phyloP scores from a whole-genome alignment of 2,113 vertebrate genomes.

The Lophotis ruficrista region DNA sequence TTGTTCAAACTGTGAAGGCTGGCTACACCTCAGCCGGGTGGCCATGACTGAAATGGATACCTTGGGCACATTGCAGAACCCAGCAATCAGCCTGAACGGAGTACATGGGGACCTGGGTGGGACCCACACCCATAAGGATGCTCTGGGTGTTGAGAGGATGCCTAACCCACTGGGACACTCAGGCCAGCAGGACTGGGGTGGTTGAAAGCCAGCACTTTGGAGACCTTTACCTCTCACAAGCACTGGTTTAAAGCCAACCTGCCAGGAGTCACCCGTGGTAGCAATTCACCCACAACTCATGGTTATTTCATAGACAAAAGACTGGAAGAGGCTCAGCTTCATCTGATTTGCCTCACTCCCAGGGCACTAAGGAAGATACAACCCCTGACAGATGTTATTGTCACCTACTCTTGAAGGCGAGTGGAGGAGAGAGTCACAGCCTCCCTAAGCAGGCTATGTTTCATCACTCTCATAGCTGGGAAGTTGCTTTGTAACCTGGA shows the following conservation, averaged over 20 bases:
- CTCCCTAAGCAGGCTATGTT: background rate
- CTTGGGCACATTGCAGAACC: background rate
- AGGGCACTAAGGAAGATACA: background rate
- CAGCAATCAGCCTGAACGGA: background rate
- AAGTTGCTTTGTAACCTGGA: background rate
- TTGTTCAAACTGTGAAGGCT: background rate
- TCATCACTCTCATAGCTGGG: background rate
- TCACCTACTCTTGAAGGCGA: background rate
- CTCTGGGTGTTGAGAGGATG: background rate
- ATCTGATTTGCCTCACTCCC: background rate
- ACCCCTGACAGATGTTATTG: background rate
- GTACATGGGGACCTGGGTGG: background rate
- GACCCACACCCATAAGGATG: accelerated
- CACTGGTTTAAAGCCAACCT: background rate
- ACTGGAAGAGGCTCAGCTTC: background rate
- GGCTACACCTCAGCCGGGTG: background rate
- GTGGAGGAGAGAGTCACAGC: background rate
- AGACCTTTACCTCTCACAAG: background rate
- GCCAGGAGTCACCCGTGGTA: background rate
- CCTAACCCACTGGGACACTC: accelerated
- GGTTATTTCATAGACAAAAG: background rate
- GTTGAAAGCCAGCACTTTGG: background rate
- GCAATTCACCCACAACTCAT: background rate
- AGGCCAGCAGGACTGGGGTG: background rate
- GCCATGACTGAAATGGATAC: background rate